Base-by-base conservation (phyloP, 2,113 vertebrate species). In the Barnardius zonarius region DNA sequence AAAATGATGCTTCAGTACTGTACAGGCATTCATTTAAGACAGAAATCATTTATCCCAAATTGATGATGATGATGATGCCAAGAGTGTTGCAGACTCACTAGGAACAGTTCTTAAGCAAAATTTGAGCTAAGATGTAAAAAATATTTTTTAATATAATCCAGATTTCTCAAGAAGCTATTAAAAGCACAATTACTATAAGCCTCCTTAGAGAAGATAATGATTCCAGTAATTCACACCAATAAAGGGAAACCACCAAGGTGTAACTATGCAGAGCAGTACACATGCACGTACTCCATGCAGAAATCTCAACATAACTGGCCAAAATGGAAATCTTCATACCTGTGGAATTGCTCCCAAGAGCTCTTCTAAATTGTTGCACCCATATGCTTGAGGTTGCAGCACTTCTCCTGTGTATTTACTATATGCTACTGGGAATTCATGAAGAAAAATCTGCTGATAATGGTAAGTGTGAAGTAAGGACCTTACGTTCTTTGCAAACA, bases 361-460 rank as follows among this genome's bases (percentile, higher is more conserved):
- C 92, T 99, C 99, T 57, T 99, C 99, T 69, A 98, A 93, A 39
- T 94, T 99, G 77, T 35, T 96, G 96, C 98, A 99, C 79, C 99
- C 99, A 4, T 99, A 99, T 3, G 97, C 91, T 91, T 98, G 98
- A 13, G 99, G 98, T 20, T 99, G 98, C 74, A 99, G 97, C 62
- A 95, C 94, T 93, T 98, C 98, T 88, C 99, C 98, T 10, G 98
- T 99, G 86, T 99, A 99, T 95, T 99, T 99, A 97, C 95, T 97
- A 43, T 99, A 99, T 31, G 99, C 99, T 44, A 97, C 86, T 17
- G 98, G 96, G 95, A 99, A 99, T 89, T 99, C 99, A 0, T 98
- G 98, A 80, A 99, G 98, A 96, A 99, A 99, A 95, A 99, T 99
- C 97, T 99, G 99, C 97, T 99, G 99, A 97, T 99, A 99, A 87